Conservation (phyloP, 2,888 invertebrate species). For the Hofmannophila pseudospretella region DNA sequence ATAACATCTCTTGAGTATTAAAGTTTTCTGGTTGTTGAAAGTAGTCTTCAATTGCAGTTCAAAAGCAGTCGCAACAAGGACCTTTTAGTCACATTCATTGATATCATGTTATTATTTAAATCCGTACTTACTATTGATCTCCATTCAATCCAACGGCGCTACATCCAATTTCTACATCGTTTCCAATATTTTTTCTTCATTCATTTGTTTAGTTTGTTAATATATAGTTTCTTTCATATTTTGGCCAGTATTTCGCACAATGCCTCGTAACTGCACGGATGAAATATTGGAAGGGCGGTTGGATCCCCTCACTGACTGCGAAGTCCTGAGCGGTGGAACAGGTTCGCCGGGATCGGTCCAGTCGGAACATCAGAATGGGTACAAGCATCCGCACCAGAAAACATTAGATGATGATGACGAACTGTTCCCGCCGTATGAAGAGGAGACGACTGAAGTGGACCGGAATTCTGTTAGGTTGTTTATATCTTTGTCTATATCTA, state of each 20-base stretch:
- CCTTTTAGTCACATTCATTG: no score
- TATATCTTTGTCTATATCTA: no score
- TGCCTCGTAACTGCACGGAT: slow-evolving; percentile 48
- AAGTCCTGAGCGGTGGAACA: neutral
- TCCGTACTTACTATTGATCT: no score
- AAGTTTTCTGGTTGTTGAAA: no score
- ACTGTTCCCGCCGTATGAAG: slow-evolving; percentile 2
- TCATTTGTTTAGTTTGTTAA: slow-evolving; percentile 4
- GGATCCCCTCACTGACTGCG: slow-evolving; percentile 24
- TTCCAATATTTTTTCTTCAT: no score
- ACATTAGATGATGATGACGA: slow-evolving; percentile 33
- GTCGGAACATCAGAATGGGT: slow-evolving; percentile 23
- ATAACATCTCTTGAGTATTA: no score
- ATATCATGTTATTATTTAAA: no score
- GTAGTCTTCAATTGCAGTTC: no score
- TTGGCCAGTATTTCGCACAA: slow-evolving; percentile 17
- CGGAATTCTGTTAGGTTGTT: slow-evolving; percentile 45
- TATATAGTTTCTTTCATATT: slow-evolving; percentile 8
- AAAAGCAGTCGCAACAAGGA: no score
- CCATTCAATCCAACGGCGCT: no score
- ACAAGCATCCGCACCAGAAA: slow-evolving; percentile 43
- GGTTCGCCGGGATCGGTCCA: slow-evolving; percentile 11
- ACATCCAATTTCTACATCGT: no score
- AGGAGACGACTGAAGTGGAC: slow-evolving; percentile 15
- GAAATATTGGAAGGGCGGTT: slow-evolving; percentile 20